Percentiles rank a stretch among this genome's conserved stretches.
phyloP scores from a whole-genome alignment of 2,113 vertebrate genomes.

The Bos taurus region DNA sequence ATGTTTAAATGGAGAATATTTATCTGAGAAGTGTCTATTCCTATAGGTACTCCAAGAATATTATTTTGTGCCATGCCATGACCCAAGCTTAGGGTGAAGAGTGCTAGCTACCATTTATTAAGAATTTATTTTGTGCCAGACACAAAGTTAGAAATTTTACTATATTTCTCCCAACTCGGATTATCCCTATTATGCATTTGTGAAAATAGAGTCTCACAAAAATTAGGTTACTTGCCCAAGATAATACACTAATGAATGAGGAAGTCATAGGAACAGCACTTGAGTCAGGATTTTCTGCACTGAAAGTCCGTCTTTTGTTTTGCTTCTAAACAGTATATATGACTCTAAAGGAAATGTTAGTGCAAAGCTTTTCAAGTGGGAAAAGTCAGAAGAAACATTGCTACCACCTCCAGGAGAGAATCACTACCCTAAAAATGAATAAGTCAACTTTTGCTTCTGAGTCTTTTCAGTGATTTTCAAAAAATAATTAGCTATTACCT shows the following conservation, averaged over 20 bases:
- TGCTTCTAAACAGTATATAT: background rate
- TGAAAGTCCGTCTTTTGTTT: background rate
- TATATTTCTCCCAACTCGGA: background rate
- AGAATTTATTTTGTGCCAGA: background rate
- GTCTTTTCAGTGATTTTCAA: background rate
- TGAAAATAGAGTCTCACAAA: background rate
- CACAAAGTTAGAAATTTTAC: background rate
- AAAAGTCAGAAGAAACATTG: background rate
- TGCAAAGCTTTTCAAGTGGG: background rate
- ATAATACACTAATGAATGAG: background rate
- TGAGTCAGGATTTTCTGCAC: background rate
- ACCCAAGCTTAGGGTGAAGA: background rate
- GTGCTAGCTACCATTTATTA: background rate
- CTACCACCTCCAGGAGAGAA: background rate
- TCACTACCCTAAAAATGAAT: background rate
- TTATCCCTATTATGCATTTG: background rate
- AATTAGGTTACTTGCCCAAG: background rate
- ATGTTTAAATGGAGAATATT: background rate
- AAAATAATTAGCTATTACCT: background rate
- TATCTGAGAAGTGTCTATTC: background rate
- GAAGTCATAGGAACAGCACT: background rate
- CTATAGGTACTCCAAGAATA: background rate
- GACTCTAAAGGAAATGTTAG: background rate
- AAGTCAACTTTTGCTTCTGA: background rate
- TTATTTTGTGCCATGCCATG: background rate